Evolutionary conservation across 2,888 invertebrate species (phyloP).

Genomic region (Erebia palarica): DNA sequence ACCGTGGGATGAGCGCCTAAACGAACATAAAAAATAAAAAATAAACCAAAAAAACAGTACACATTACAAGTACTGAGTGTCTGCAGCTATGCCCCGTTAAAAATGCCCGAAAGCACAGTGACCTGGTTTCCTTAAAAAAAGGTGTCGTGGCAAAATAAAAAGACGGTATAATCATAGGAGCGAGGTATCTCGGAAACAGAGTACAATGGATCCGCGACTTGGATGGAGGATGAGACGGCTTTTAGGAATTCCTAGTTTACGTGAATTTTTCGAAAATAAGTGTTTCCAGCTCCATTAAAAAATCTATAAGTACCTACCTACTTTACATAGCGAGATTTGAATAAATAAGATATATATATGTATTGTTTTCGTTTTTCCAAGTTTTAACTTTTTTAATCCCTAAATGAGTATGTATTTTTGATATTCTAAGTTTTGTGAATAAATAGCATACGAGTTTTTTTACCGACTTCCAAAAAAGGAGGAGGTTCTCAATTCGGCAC

Average conservation of each 20-base stretch:
- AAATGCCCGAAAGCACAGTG: conserved; percentile 35
- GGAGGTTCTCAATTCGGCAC: too few relatives aligned
- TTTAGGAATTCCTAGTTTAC: conserved; percentile 3
- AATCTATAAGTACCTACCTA: neutral
- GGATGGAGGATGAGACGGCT: neutral
- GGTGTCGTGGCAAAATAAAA: conserved; percentile 52
- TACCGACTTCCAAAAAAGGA: too few relatives aligned
- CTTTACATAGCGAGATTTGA: neutral
- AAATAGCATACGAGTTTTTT: too few relatives aligned
- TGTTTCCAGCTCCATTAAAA: neutral
- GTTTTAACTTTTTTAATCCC: too few relatives aligned
- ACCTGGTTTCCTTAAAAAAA: conserved; percentile 36
- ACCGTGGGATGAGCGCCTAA: too few relatives aligned
- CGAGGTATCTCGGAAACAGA: conserved; percentile 57
- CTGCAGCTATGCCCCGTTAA: neutral
- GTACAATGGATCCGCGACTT: conserved; percentile 51
- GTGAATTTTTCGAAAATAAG: neutral
- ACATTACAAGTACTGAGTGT: neutral
- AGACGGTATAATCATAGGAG: conserved; percentile 56
- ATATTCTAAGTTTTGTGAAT: too few relatives aligned
- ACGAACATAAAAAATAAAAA: neutral
- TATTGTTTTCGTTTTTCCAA: too few relatives aligned
- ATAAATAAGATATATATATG: too few relatives aligned
- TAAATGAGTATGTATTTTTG: too few relatives aligned
- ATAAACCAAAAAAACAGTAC: neutral